These are phyloP conservation scores for Poecile atricapillus DNA, from an alignment of 2,113 vertebrate genomes.

Conservation along the genomic window DNA sequence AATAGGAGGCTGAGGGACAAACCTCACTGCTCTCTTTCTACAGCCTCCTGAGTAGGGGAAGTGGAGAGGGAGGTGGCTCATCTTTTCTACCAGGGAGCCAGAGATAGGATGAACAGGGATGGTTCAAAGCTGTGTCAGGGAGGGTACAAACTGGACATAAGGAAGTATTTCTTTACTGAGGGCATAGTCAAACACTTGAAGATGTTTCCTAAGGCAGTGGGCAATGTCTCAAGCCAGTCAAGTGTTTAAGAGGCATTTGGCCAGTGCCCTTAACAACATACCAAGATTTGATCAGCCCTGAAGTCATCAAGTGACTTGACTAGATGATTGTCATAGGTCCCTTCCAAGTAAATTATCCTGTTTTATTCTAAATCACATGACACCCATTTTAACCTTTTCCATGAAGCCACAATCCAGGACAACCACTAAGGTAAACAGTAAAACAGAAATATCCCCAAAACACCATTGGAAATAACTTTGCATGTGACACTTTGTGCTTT, in stretches of 20 bases:
- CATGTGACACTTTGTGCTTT: neutral
- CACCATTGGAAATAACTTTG: rapidly evolving
- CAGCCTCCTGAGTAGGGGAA: neutral
- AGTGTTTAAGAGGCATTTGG: neutral
- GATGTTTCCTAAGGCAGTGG: neutral
- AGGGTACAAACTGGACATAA: neutral
- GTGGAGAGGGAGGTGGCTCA: neutral
- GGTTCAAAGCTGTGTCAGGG: neutral
- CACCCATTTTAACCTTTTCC: neutral
- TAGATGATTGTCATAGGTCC: rapidly evolving
- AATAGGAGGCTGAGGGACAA: rapidly evolving
- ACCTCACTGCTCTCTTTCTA: neutral
- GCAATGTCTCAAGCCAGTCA: rapidly evolving
- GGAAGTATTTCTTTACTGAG: neutral
- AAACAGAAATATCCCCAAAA: neutral
- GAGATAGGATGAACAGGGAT: rapidly evolving
- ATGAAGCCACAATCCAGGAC: neutral
- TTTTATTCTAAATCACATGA: neutral
- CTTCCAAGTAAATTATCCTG: neutral
- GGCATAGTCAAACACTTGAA: neutral
- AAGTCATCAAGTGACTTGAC: neutral
- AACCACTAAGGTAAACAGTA: neutral
- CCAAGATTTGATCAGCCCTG: neutral
- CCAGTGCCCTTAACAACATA: neutral
- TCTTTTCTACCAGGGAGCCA: neutral